Evolutionary conservation across 2,888 invertebrate species (phyloP).

Genomic region (Catotricha subobsoleta): DNA sequence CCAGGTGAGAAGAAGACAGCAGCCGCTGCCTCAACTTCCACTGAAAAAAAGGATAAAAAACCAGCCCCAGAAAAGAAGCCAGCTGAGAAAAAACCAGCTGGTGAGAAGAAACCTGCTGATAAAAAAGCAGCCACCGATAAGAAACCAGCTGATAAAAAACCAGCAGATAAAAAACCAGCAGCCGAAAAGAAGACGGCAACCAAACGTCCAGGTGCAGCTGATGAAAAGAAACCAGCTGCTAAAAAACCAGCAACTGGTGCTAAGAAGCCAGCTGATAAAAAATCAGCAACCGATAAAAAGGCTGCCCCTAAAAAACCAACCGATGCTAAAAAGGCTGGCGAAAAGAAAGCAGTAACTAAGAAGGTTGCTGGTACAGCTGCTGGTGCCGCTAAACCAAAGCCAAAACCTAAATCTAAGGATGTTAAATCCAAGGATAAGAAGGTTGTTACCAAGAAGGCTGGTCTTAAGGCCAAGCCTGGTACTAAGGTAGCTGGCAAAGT

Average conservation of each 20-base stretch:
- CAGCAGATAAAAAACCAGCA: slow-evolving; percentile 23
- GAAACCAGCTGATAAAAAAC: slow-evolving; percentile 24
- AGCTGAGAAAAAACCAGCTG: slow-evolving; percentile 15
- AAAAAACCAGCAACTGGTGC: slow-evolving; percentile 33
- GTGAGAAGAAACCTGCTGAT: slow-evolving; percentile 22
- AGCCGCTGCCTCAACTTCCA: slow-evolving; percentile 17
- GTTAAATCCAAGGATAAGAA: slow-evolving; percentile 14
- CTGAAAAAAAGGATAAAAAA: slow-evolving; percentile 17
- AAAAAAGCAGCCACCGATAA: slow-evolving; percentile 15
- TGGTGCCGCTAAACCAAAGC: too few relatives aligned
- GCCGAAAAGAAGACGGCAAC: slow-evolving; percentile 26
- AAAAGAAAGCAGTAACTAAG: slow-evolving; percentile 17
- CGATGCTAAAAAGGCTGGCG: slow-evolving; percentile 18
- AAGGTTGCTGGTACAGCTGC: slow-evolving; percentile 7
- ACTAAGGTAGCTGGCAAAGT: slow-evolving; percentile 4
- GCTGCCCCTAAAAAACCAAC: slow-evolving; percentile 35
- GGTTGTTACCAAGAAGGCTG: slow-evolving; percentile 14
- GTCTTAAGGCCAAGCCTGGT: slow-evolving; percentile 26
- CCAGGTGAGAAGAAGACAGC: slow-evolving; percentile 37
- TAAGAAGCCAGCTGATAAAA: slow-evolving; percentile 17
- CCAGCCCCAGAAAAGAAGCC: slow-evolving; percentile 18
- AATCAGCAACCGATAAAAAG: slow-evolving; percentile 21
- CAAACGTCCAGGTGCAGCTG: slow-evolving; percentile 25
- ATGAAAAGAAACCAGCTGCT: slow-evolving; percentile 31
- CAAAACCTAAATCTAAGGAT: neutral